Evolutionary conservation across 2,797 vertebrate species (phyloP), one percentile per base, ranked within the genome.

Genomic region (Periparus ater): DNA sequence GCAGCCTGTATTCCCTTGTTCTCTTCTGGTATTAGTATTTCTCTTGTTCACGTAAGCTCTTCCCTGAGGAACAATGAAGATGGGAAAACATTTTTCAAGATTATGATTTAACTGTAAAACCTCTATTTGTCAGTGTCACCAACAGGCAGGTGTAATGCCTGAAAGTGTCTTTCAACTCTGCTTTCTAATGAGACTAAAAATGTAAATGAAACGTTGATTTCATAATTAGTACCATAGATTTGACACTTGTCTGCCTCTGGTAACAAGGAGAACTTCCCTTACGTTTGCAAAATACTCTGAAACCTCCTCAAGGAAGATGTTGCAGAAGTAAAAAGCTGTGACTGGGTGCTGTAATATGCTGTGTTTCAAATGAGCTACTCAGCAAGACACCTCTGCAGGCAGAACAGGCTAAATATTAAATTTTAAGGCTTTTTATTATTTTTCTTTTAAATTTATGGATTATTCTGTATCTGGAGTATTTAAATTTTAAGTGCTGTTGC

Each of bases 171-270:
- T 96, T 97, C 91, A 88, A 79, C 55, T 91, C 48, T 67, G 53
- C 67, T 76, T 88, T 94, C 77, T 80, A 61, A 88, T 94, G 84
- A 57, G 67, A 86, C 66, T 95, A 60, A 85, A 87, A 88, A 91
- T 93, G 76, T 73, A 94, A 94, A 96, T 90, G 88, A 94, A 95
- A 88, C 83, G 90, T 86, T 90, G 83, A 95, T 89, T 96, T 96
- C 67, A 79, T 91, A 94, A 95, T 96, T 95, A 94, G 60, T 86
- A 76, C 53, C 85, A 73, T 0, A 82, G 73, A 94, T 86, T 68
- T 95, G 94, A 95, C 94, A 95, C 76, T 54, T 89, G 75, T 93
- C 93, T 91, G 89, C 89, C 73, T 88, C 82, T 86, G 54, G 88
- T 91, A 93, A 90, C 2, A 36, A 32, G 48, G 29, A 44, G 44